These are phyloP conservation scores for Oscheius onirici DNA, from an alignment of 2,888 invertebrate genomes.

Conservation along the genomic window DNA sequence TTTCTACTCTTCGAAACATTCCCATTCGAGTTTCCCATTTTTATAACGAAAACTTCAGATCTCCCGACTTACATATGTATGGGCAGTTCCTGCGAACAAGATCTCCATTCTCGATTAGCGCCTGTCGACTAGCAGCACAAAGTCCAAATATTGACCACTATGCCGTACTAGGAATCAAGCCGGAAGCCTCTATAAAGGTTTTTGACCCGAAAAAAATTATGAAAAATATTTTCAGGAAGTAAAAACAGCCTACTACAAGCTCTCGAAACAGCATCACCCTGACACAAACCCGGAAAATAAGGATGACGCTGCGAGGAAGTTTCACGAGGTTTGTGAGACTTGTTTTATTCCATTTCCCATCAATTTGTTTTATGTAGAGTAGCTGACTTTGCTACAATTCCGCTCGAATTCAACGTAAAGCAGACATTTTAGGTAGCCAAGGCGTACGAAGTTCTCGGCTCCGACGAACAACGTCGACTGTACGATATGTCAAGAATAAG, in stretches of 20 bases:
- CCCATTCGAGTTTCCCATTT: not conserved
- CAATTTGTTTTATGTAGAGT: not conserved
- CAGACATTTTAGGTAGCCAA: constrained; percentile 49
- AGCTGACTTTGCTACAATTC: not conserved
- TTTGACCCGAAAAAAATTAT: constrained; percentile 1
- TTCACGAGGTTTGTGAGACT: constrained; percentile 60
- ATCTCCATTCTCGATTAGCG: not conserved
- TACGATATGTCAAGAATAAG: constrained; percentile 48
- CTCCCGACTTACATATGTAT: not conserved
- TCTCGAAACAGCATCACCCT: constrained; percentile 69
- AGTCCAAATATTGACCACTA: constrained; percentile 50
- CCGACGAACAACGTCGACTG: constrained; percentile 57
- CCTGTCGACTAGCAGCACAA: constrained; percentile 7
- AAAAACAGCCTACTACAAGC: constrained; percentile 66
- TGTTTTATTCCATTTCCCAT: not conserved
- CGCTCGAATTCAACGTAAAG: not conserved
- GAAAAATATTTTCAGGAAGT: constrained; percentile 47
- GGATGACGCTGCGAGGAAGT: constrained; percentile 60
- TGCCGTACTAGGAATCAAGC: constrained; percentile 56
- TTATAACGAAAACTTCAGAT: not conserved
- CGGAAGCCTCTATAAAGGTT: constrained; percentile 51
- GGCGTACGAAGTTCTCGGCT: constrained; percentile 65
- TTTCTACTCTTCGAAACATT: not conserved
- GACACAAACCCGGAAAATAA: constrained; percentile 61
- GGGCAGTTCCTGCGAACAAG: not conserved